Conservation (phyloP, 2,113 vertebrate species). For the Ammodytes dubius region DNA sequence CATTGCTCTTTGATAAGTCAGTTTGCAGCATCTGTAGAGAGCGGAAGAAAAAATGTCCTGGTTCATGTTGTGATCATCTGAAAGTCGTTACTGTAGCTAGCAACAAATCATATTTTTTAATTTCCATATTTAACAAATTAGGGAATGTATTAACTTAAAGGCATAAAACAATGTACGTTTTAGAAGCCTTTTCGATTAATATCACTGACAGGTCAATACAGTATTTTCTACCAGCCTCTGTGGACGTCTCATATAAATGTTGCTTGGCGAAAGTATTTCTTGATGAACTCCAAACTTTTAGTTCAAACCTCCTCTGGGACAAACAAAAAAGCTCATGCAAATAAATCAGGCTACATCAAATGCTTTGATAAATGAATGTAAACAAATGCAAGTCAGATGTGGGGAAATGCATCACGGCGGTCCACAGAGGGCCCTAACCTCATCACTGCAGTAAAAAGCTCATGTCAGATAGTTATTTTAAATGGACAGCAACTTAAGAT, state of each 20-base stretch:
- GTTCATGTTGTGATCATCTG: background rate
- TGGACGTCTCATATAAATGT: conserved; percentile 62
- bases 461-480: conserved; percentile 39
- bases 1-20: background rate
- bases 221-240: conserved; percentile 67
- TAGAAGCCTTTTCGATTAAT: conserved; percentile 43
- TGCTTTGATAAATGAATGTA: conserved; percentile 73
- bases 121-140: conserved; percentile 12
- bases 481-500: conserved; percentile 61
- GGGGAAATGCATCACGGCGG: conserved; percentile 31
- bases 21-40: background rate
- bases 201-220: conserved; percentile 34
- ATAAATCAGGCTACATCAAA: conserved; percentile 70
- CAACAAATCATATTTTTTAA: conserved; percentile 6
- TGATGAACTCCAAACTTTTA: conserved; percentile 63
- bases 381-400: conserved; percentile 78
- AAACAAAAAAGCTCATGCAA: conserved; percentile 65
- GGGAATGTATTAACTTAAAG: conserved; percentile 3
- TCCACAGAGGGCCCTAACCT: conserved; percentile 43
- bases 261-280: conserved; percentile 58
- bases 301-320: conserved; percentile 62
- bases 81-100: background rate
- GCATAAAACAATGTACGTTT: background rate
- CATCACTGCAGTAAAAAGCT: conserved; percentile 52
- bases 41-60: background rate